These are phyloP conservation scores for Cephalopterus ornatus DNA, from an alignment of 2,113 vertebrate genomes.

Conservation along the genomic window DNA sequence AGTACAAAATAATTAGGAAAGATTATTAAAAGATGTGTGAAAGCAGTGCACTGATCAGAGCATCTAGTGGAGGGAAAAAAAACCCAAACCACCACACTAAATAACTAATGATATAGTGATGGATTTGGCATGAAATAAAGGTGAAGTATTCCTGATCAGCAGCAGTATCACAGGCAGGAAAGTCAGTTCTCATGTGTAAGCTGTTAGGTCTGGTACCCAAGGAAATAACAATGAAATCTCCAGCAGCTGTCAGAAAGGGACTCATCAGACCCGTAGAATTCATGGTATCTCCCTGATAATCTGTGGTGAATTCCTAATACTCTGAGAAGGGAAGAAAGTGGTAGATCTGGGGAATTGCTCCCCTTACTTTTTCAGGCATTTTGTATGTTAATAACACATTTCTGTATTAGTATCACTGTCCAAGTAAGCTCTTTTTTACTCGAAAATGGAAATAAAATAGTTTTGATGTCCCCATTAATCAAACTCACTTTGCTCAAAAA, in stretches of 20 bases:
- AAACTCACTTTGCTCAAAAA: not conserved
- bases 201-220: not conserved
- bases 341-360: not conserved
- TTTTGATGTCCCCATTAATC: not conserved
- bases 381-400: not conserved
- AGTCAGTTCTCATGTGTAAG: not conserved
- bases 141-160: not conserved
- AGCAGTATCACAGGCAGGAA: not conserved
- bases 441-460: not conserved
- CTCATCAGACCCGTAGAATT: not conserved
- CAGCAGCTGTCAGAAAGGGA: not conserved
- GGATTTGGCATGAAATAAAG: not conserved
- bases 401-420: not conserved
- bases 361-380: not conserved
- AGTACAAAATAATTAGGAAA: not conserved
- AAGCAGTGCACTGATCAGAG: not conserved
- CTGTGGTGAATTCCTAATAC: not conserved
- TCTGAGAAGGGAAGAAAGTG: not conserved
- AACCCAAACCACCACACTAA: not conserved
- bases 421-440: not conserved
- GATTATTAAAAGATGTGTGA: not conserved
- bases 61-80: not conserved
- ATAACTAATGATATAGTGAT: not conserved
- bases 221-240: not conserved
- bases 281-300: not conserved